Percentiles rank a stretch among this genome's conserved stretches.
These are phyloP conservation scores for Labroides dimidiatus DNA, from an alignment of 2,797 vertebrate species.

Conservation along the genomic window DNA sequence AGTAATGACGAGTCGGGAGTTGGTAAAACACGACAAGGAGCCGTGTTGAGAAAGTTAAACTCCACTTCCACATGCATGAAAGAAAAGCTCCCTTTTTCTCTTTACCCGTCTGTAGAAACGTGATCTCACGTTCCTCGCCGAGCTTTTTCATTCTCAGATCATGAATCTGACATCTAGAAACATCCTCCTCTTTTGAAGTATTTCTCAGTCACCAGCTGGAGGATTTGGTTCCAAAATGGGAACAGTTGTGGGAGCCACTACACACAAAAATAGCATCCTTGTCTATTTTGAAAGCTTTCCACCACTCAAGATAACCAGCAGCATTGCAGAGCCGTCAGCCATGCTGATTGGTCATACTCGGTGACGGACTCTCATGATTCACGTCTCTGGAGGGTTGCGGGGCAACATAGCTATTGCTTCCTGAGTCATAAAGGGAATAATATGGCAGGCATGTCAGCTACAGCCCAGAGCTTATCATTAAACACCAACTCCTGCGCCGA, in stretches of 20 bases:
- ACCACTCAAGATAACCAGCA: slow-evolving; percentile 59
- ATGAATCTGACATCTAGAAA: slow-evolving; percentile 1
- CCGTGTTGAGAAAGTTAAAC: slow-evolving; percentile 47
- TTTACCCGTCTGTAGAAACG: background rate
- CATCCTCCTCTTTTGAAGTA: background rate
- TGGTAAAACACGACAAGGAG: slow-evolving; percentile 32
- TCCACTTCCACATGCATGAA: slow-evolving; percentile 26
- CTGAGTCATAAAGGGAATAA: slow-evolving; percentile 73
- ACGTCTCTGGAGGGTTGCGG: slow-evolving; percentile 46
- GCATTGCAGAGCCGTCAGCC: slow-evolving; percentile 33
- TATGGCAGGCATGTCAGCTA: slow-evolving; percentile 73
- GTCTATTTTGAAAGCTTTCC: slow-evolving; percentile 52
- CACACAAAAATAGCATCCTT: slow-evolving; percentile 52
- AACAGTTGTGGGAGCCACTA: slow-evolving; percentile 36
- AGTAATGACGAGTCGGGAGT: too few relatives aligned
- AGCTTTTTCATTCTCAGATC: slow-evolving; percentile 7
- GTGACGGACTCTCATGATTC: slow-evolving; percentile 64
- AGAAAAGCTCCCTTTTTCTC: background rate
- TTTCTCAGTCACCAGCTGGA: slow-evolving; percentile 26
- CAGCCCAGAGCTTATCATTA: slow-evolving; percentile 75
- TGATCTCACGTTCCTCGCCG: background rate
- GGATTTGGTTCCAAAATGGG: slow-evolving; percentile 39
- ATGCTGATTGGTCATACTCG: slow-evolving; percentile 63
- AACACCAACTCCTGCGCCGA: slow-evolving; percentile 66
- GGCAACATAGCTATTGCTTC: slow-evolving; percentile 49